Percentiles rank a stretch among this genome's conserved stretches.
Evolutionary conservation across 2,888 invertebrate genomes (phyloP).

Genomic region (Dromius quadrimaculatus): DNA sequence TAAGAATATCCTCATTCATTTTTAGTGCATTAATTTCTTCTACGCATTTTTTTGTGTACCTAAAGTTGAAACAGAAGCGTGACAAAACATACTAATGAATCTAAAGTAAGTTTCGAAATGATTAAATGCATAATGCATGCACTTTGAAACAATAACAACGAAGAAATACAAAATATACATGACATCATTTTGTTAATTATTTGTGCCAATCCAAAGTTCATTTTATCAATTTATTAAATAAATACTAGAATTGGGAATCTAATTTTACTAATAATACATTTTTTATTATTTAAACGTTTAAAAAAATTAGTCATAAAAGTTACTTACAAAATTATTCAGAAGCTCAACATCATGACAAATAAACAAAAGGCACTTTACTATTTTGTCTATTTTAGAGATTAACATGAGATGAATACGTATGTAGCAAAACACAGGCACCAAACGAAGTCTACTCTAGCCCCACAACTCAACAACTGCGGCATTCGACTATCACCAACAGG

Average conservation of each 20-base stretch:
- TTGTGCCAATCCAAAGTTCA: too few species aligned
- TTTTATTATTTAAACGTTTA: conserved; percentile 5
- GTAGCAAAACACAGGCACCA: conserved; percentile 13
- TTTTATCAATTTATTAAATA: too few species aligned
- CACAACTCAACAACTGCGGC: conserved; percentile 36
- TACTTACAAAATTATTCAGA: too few species aligned
- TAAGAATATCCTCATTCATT: too few species aligned
- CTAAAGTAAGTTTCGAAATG: conserved; percentile 4
- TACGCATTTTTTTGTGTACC: too few species aligned
- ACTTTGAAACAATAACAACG: conserved; percentile 33
- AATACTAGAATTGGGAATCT: too few species aligned
- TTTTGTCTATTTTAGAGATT: neutral
- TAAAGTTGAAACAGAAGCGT: too few species aligned
- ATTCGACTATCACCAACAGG: neutral
- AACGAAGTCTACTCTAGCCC: conserved; percentile 24
- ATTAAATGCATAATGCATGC: conserved; percentile 31
- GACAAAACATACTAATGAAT: conserved; percentile 26
- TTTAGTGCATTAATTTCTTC: too few species aligned
- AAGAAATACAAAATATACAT: conserved; percentile 5
- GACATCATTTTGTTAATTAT: conserved; percentile 42
- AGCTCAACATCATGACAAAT: neutral
- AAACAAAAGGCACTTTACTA: neutral
- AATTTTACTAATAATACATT: too few species aligned
- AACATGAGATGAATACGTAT: neutral
- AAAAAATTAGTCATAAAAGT: too few species aligned